Percentiles rank a stretch among this genome's conserved stretches.
Conservation (phyloP, 2,888 invertebrate genomes). For the Cryptocephalus primarius region DNA sequence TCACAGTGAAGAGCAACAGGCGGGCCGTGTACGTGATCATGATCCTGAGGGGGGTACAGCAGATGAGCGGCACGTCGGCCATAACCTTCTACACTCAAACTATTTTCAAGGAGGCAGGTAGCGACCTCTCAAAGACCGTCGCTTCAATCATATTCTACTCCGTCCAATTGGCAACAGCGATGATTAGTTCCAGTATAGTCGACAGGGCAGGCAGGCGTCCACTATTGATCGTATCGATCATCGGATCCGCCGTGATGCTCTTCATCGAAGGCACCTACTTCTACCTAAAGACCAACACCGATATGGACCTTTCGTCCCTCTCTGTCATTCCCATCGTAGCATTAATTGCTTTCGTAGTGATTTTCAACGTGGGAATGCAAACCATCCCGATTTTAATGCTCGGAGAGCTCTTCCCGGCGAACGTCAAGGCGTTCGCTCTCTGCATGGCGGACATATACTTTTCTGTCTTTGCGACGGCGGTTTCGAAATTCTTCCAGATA, state of each 20-base stretch:
- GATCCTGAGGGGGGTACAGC: slow-evolving; percentile 44
- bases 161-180: slow-evolving; percentile 45
- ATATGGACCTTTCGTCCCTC: slow-evolving; percentile 29
- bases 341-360: slow-evolving; percentile 39
- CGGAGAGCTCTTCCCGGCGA: slow-evolving; percentile 44
- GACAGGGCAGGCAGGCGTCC: slow-evolving; percentile 45
- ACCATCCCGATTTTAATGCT: slow-evolving; percentile 42
- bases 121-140: slow-evolving; percentile 34
- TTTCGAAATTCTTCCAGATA: slow-evolving; percentile 40
- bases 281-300: slow-evolving; percentile 32
- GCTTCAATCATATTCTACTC: slow-evolving; percentile 33
- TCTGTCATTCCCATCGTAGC: slow-evolving; percentile 38
- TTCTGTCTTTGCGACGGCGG: slow-evolving; percentile 37
- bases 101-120: slow-evolving; percentile 35
- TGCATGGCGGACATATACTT: slow-evolving; percentile 44
- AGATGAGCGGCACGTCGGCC: slow-evolving; percentile 50
- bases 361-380: slow-evolving; percentile 43
- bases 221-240: slow-evolving; percentile 42
- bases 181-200: slow-evolving; percentile 46
- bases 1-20: slow-evolving; percentile 46
- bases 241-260: slow-evolving; percentile 35
- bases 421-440: slow-evolving; percentile 47
- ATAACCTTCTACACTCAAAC: slow-evolving; percentile 51
- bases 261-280: slow-evolving; percentile 38
- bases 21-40: slow-evolving; percentile 53